Percentiles rank a stretch among this genome's conserved stretches.
Evolutionary conservation across 2,797 vertebrate genomes (phyloP).

Genomic region (Ctenochaetus hawaiiensis): DNA sequence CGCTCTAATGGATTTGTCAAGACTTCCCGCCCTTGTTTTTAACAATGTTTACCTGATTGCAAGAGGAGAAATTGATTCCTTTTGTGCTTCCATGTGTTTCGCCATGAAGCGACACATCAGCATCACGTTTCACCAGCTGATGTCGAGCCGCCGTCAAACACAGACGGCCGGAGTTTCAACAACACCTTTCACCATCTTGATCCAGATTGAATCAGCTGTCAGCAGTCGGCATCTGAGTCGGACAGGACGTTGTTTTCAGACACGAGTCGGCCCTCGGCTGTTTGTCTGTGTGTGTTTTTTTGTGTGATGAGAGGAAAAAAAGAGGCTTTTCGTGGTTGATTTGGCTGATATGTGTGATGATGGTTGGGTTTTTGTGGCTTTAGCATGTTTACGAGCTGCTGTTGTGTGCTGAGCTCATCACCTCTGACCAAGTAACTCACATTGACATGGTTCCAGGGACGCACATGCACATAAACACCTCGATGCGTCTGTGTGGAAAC

Average conservation of each 20-base stretch:
- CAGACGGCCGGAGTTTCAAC: slow-evolving; percentile 30
- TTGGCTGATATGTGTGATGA: neutral
- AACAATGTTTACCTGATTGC: slow-evolving; percentile 39
- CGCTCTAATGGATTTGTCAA: slow-evolving; percentile 27
- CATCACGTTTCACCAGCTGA: slow-evolving; percentile 18
- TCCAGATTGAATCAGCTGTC: slow-evolving; percentile 38
- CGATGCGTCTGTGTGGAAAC: slow-evolving; percentile 19
- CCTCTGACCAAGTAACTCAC: slow-evolving; percentile 21
- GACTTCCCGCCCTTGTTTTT: slow-evolving; percentile 21
- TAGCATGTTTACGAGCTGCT: slow-evolving; percentile 53
- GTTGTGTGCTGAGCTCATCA: slow-evolving; percentile 41
- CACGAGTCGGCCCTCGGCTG: slow-evolving; percentile 51
- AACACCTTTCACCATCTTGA: slow-evolving; percentile 55
- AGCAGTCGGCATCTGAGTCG: slow-evolving; percentile 29
- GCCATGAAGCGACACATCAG: slow-evolving; percentile 10
- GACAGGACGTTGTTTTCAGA: slow-evolving; percentile 33
- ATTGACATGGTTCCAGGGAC: slow-evolving; percentile 21
- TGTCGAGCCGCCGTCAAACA: slow-evolving; percentile 34
- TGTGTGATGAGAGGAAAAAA: neutral
- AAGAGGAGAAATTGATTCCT: slow-evolving; percentile 17
- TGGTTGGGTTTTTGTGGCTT: slow-evolving; percentile 12
- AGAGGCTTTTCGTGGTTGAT: neutral
- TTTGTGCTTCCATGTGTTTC: slow-evolving; percentile 17
- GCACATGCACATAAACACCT: slow-evolving; percentile 20
- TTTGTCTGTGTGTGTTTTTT: slow-evolving; percentile 13